These are phyloP conservation scores for Micrasema minimum DNA, from an alignment of 1,140 invertebrate genomes.

Conservation along the genomic window DNA sequence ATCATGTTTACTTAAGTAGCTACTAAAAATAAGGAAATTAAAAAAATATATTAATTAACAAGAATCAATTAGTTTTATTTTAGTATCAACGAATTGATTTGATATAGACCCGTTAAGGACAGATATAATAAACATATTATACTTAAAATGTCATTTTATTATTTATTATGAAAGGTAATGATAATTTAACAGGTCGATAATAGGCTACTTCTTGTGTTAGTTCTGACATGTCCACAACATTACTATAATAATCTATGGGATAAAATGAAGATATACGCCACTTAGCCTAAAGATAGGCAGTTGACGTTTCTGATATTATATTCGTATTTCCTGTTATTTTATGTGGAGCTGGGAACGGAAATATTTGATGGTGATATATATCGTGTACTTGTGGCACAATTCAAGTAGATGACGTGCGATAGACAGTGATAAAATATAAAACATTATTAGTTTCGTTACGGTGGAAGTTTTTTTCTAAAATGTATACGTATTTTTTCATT, in stretches of 20 bases:
- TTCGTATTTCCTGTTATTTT: background rate
- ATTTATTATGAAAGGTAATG: too few relatives aligned
- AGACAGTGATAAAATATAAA: background rate
- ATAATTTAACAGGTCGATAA: too few relatives aligned
- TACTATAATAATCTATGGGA: conserved; percentile 7
- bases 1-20: too few relatives aligned
- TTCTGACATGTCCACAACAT: too few relatives aligned
- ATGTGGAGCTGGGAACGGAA: background rate
- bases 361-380: background rate
- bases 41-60: too few relatives aligned
- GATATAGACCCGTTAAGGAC: too few relatives aligned
- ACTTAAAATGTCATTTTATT: too few relatives aligned
- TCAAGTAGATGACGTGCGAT: background rate
- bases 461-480: background rate
- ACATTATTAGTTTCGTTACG: background rate
- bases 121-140: too few relatives aligned
- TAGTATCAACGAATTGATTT: too few relatives aligned
- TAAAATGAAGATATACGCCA: conserved; percentile 17
- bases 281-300: background rate
- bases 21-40: too few relatives aligned
- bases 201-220: too few relatives aligned
- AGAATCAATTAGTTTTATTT: too few relatives aligned
- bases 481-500: background rate
- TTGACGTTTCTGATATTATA: conserved; percentile 18
- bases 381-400: background rate